Base-by-base conservation (phyloP, 2,113 vertebrate genomes). In the Lamprotornis superbus region DNA sequence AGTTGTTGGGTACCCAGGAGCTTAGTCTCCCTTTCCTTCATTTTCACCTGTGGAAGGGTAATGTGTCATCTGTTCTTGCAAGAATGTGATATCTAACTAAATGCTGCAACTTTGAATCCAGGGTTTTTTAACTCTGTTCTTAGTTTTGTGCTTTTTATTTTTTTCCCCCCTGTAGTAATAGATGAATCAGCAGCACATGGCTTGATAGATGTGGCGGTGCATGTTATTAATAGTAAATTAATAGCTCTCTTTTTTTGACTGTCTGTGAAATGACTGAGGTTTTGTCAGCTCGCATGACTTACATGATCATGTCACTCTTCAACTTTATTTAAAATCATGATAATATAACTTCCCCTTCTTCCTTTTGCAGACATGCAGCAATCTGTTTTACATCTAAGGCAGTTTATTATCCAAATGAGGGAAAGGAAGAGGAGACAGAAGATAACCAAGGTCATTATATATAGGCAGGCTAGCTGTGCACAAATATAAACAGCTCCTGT, bases 181-280 rank as follows among this genome's bases (percentile, higher is more conserved):
- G 67, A 70, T 92, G 71, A 95, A 73, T 94, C 79, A 90, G 63
- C 73, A 92, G 49, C 21, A 6, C 67, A 56, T 75, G 64, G 50
- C 46, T 92, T 77, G 55, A 65, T 83, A 94, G 80, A 65, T 88
- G 57, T 8, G 68, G 71, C 88, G 92, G 83, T 90, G 64, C 37
- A 16, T 86, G 64, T 83, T 97, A 92, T 78, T 94, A 87, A 92
- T 74, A 92, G 64, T 83, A 63, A 69, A 81, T 59, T 94, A 86
- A 55, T 44, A 80, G 68, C 59, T 93, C 63, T 55, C 59, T 56
- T 92, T 85, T 92, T 93, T 77, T 88, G 50, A 59, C 73, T 88
- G 69, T 53, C 77, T 87, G 61, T 94, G 83, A 94, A 83, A 80
- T 4, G 15, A 39, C 86, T 74, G 75, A 83, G 49, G 30, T 83